phyloP scores from a whole-genome alignment of 2,113 vertebrate genomes.

The Paraplagusia blochii region DNA sequence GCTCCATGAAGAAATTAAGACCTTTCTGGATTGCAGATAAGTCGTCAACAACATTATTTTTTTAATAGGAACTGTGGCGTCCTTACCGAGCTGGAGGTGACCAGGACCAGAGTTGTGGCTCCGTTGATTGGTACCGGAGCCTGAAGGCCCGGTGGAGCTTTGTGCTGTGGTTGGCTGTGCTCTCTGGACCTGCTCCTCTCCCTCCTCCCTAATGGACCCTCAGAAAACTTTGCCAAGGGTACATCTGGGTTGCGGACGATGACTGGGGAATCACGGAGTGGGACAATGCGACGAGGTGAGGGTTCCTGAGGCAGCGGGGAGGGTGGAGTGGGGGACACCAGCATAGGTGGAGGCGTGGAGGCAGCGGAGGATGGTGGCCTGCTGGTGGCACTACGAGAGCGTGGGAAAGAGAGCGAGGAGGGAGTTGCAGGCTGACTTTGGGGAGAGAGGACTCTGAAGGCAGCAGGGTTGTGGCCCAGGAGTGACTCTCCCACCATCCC shows the following conservation, averaged over 20 bases:
- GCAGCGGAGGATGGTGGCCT: conserved; percentile 74
- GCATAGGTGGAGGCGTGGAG: conserved; percentile 80
- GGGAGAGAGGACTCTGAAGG: conserved; percentile 81
- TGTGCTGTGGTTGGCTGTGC: conserved; percentile 65
- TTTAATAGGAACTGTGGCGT: no score
- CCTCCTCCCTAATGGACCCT: conserved; percentile 73
- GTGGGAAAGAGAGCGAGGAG: conserved; percentile 67
- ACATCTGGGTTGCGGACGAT: conserved; percentile 91
- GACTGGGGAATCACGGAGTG: conserved; percentile 86
- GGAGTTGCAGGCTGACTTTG: conserved; percentile 80
- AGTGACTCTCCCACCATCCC: conserved; percentile 47
- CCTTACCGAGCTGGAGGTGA: conserved; percentile 72
- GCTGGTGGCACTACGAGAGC: conserved; percentile 75
- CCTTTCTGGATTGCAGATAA: no score
- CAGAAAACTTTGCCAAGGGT: conserved; percentile 85
- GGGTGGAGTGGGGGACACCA: conserved; percentile 80
- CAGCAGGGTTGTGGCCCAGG: conserved; percentile 57
- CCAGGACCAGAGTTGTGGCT: conserved; percentile 71
- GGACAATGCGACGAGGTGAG: conserved; percentile 83
- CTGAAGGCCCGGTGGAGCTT: conserved; percentile 74
- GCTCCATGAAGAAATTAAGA: no score
- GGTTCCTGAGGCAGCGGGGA: conserved; percentile 83
- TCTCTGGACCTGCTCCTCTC: conserved; percentile 67
- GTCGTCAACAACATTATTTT: no score
- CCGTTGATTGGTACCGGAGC: conserved; percentile 88